Conservation (phyloP, 92 coral and sea anemone genomes). For the Epizoanthus rinbou region DNA sequence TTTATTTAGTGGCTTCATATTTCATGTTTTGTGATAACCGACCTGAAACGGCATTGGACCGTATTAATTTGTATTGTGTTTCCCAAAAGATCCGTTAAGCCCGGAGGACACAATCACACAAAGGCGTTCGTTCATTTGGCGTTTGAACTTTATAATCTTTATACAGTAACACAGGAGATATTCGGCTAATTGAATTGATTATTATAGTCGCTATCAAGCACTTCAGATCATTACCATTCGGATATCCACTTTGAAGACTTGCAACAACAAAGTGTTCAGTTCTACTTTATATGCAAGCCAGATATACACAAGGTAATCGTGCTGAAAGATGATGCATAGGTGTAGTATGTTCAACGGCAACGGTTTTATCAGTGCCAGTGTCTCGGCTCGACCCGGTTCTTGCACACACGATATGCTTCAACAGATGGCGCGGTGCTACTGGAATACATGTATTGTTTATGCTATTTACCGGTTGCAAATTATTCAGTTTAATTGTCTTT, state of each 20-base stretch:
- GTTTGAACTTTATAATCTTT: neutral
- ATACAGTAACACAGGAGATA: neutral
- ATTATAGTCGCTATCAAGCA: neutral
- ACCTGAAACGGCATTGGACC: neutral
- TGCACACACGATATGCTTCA: too few species aligned
- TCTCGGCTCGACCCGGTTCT: too few species aligned
- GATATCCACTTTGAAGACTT: too few species aligned
- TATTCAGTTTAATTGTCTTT: too few species aligned
- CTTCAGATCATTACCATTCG: neutral
- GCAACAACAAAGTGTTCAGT: neutral
- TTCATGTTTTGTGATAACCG: neutral
- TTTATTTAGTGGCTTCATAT: neutral
- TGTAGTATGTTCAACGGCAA: too few species aligned
- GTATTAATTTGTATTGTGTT: neutral
- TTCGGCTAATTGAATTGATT: neutral
- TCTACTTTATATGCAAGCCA: too few species aligned
- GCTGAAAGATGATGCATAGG: neutral
- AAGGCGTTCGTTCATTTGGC: too few species aligned
- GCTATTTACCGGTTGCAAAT: too few species aligned
- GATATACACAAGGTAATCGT: too few species aligned
- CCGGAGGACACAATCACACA: neutral
- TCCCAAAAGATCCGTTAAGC: neutral
- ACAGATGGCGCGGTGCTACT: too few species aligned
- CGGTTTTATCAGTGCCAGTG: neutral
- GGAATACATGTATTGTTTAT: too few species aligned